Base-by-base conservation (phyloP, 2,888 invertebrate genomes). In the Acanthosoma haemorrhoidale region DNA sequence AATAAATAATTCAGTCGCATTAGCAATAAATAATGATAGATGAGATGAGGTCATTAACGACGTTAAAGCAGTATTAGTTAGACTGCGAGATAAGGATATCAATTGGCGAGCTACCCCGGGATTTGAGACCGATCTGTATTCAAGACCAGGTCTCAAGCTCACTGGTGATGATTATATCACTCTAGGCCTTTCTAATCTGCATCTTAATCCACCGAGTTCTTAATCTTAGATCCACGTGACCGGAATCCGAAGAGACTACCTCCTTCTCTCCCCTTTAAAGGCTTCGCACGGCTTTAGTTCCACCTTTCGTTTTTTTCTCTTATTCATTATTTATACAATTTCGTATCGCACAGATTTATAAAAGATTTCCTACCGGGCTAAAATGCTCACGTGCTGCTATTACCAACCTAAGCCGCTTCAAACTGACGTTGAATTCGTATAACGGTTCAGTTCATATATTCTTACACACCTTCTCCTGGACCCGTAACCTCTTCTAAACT, bases 201-300 rank as follows among this genome's bases (percentile, higher is more conserved):
- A 67, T 67, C 67, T 67, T 67, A 67, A 67, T 67, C 67, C 57
- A 5, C 51, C 13, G 31, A 34, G 34, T 57, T 51, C 67, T 67
- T 67, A 67, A 67, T 67, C 67, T 67, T 67, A 36, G 51, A 2
- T 6, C 32, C 32, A n/a, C 21, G 38, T 67, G 67, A 67, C 67
- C 21, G 18, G 67, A 67, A 67, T 57, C 41, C 6, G 13, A 15
- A n/a, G 51, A 43, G 18, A 18, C 11, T 31, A n/a, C 31, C 31
- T 51, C 51, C 16, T 15, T 38, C 18, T 41, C 61, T 25, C 36
- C 61, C 36, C 2, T 13, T 36, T 6, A 6, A n/a, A n/a, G n/a
- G 11, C 32, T 34, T 16, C 59, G 2, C 8, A n/a, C 1, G 11
- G 2, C 59, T 18, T 59, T 31, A 25, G 21, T 51, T 21, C 11